Evolutionary conservation across 2,113 vertebrate genomes (phyloP).

Genomic region (Setophaga petechia): DNA sequence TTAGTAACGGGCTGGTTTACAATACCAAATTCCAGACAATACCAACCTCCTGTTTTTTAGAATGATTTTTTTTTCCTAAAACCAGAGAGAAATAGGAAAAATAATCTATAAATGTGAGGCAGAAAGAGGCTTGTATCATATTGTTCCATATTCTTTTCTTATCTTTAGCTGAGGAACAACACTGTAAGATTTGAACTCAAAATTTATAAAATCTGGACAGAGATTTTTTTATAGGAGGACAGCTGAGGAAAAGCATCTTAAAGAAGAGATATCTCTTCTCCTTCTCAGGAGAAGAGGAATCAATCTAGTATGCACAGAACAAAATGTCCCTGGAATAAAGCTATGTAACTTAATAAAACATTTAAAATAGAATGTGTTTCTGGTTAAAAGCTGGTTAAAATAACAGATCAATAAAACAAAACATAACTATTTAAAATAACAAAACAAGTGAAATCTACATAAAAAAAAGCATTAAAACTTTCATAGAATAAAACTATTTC

Average conservation of each 20-base stretch:
- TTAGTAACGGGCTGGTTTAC: not conserved
- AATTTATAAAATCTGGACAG: not conserved
- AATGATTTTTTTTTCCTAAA: not conserved
- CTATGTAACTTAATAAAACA: fast-evolving
- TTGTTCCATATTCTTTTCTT: not conserved
- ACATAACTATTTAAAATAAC: not conserved
- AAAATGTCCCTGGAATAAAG: not conserved
- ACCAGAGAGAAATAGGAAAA: not conserved
- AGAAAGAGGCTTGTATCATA: not conserved
- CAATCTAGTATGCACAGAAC: not conserved
- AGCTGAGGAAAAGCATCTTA: not conserved
- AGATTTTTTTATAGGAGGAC: not conserved
- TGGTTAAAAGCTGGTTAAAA: not conserved
- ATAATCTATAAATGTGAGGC: not conserved
- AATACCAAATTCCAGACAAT: not conserved
- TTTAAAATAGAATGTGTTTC: not conserved
- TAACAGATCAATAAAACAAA: not conserved
- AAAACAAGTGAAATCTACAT: not conserved
- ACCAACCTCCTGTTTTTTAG: not conserved
- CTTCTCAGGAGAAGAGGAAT: not conserved
- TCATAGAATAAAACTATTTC: not conserved
- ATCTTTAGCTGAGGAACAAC: not conserved
- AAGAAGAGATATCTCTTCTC: not conserved
- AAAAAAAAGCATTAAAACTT: not conserved
- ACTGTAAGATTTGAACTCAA: not conserved